Evolutionary conservation across 2,113 vertebrate genomes (phyloP).

Genomic region (Aspidoscelis tigris): DNA sequence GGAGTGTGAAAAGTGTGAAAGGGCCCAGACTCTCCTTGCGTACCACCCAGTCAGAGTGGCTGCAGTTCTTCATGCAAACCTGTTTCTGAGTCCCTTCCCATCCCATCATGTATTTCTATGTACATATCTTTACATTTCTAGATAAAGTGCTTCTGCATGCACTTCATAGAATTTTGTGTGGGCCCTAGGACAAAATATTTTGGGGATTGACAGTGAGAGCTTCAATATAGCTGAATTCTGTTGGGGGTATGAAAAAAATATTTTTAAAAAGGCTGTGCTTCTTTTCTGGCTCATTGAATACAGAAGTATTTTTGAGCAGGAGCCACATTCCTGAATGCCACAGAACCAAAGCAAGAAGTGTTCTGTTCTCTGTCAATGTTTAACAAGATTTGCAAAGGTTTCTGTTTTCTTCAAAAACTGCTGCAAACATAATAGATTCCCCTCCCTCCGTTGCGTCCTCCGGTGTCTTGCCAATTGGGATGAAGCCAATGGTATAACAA

Average conservation of each 20-base stretch:
- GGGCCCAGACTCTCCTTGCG: too few species aligned
- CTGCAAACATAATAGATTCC: not conserved
- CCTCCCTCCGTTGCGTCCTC: not conserved
- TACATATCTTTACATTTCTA: not conserved
- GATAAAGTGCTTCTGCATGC: not conserved
- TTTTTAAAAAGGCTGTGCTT: not conserved
- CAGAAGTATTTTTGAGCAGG: slow-evolving; percentile 7
- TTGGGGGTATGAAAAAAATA: not conserved
- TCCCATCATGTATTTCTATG: not conserved
- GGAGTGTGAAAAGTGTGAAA: too few species aligned
- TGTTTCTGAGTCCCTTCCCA: not conserved
- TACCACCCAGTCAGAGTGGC: too few species aligned
- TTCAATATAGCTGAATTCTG: not conserved
- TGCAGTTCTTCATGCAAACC: too few species aligned
- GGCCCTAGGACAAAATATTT: not conserved
- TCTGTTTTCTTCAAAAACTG: not conserved
- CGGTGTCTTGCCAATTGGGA: not conserved
- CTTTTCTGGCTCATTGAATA: not conserved
- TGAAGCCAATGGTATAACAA: not conserved
- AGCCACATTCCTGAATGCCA: slow-evolving; percentile 20
- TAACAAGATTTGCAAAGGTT: slow-evolving; percentile 2
- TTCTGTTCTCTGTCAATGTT: slow-evolving; percentile 3
- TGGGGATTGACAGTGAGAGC: not conserved
- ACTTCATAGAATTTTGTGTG: not conserved
- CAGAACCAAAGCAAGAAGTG: not conserved